Evolutionary conservation across 2,797 vertebrate species (phyloP), one percentile per base, ranked within the genome.

Genomic region (Rhabdophis nuchalis): DNA sequence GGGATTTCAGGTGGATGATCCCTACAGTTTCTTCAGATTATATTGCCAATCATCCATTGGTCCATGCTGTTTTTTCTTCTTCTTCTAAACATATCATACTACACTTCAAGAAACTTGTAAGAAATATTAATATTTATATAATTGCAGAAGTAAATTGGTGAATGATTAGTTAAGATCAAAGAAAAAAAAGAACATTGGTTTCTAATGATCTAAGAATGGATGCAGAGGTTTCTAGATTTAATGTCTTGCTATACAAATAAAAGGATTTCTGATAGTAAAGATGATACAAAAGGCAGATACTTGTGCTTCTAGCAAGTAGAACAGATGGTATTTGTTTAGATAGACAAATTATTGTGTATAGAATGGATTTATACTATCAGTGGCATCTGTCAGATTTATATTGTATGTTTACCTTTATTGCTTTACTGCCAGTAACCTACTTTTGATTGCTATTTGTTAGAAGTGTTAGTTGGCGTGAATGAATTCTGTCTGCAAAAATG

Each of bases 321-420:
- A 11, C 20, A 77, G 56, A 60, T 2, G 12, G 41, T 53, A 53
- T 58, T 87, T 36, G 23, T 10, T 11, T 72, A 29, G 61, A 72
- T 72, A 32, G 50, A 41, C 11, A 14, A 60, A 8, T 58, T 52
- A 46, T 57, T 41, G 46, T 14, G 25, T 61, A 27, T 53, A 57
- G 0, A 50, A 41, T 16, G 12, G 32, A 18, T 86, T 86, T 36
- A 41, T 86, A 18, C 13, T 27, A 68, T 27, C 12, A 82, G 14
- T 56, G 52, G 11, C 86, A 53, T 64, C 1, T 64, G 50, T 41
- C 29, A n/a, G 8, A 10, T 32, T 27, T 36, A 25, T 16, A 85
- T 0, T 23, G 0, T 1, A 0, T 0, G 1, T 0, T 1, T 13
- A 87, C 52, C 52, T 91, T 11, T 10, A 0, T 0, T 1, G 6